Percentiles rank a stretch among this genome's conserved stretches.
Evolutionary conservation across 2,888 invertebrate species (phyloP).

Genomic region (Polyommatus iphigenia): DNA sequence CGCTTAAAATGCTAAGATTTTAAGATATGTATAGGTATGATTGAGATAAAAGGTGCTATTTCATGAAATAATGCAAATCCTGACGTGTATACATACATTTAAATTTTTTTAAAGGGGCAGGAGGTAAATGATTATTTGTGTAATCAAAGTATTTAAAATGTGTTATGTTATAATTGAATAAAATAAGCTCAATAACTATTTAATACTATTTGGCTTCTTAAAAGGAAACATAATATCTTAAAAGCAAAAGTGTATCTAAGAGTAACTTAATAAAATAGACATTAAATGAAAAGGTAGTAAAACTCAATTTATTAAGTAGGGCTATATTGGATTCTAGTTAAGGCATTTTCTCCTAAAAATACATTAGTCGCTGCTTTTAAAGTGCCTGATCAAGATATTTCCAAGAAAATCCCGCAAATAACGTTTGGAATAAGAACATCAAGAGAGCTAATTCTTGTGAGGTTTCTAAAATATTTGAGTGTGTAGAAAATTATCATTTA

Average conservation of each 20-base stretch:
- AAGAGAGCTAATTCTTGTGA: not conserved
- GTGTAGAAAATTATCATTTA: not conserved
- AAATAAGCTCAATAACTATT: no score
- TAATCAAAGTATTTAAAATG: no score
- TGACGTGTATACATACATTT: no score
- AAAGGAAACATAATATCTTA: not conserved
- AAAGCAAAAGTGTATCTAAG: not conserved
- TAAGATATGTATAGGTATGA: no score
- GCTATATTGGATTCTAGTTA: not conserved
- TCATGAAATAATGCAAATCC: no score
- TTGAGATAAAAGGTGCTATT: no score
- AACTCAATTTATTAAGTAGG: constrained; percentile 14
- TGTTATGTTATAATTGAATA: no score
- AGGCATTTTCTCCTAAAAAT: not conserved
- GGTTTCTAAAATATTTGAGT: no score
- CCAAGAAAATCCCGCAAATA: not conserved
- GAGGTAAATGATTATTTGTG: no score
- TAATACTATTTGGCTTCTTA: no score
- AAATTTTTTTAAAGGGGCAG: no score
- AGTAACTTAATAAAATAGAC: not conserved
- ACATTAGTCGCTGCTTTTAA: not conserved
- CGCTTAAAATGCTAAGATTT: no score
- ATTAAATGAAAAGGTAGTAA: not conserved
- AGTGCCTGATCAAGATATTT: not conserved
- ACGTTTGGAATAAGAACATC: not conserved